These are phyloP conservation scores for Ganaspis sp. DNA, from an alignment of 1,140 invertebrate genomes.

Conservation along the genomic window DNA sequence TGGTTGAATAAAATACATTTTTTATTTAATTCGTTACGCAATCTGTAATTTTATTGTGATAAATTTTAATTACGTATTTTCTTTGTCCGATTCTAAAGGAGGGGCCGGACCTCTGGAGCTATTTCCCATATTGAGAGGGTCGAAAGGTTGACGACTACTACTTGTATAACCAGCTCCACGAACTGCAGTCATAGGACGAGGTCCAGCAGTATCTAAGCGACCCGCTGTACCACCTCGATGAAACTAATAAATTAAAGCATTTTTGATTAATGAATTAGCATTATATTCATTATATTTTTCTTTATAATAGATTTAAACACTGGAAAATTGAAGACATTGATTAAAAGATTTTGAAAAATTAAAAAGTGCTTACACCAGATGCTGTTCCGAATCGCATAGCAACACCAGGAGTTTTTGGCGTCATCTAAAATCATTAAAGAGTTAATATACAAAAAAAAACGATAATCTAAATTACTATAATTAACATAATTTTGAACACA, in stretches of 20 bases:
- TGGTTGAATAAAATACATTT: too few relatives aligned
- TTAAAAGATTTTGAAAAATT: conserved; percentile 26
- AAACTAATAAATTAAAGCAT: conserved; percentile 59
- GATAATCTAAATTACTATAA: too few relatives aligned
- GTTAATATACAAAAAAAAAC: too few relatives aligned
- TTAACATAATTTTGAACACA: not conserved
- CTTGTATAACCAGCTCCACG: conserved; percentile 95
- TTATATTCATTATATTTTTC: too few relatives aligned
- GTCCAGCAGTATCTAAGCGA: conserved; percentile 62
- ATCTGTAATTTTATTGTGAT: not conserved
- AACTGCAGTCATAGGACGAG: conserved; percentile 96
- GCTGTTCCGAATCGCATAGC: conserved; percentile 77
- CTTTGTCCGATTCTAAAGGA: conserved; percentile 82
- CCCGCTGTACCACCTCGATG: conserved; percentile 63
- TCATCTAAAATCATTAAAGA: conserved; percentile 64
- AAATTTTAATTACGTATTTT: conserved; percentile 81
- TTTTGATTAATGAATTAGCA: too few relatives aligned
- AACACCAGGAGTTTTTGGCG: conserved; percentile 70
- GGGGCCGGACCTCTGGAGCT: conserved; percentile 73
- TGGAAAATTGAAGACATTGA: conserved; percentile 14
- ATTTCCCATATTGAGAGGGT: conserved; percentile 86
- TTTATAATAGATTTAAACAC: conserved; percentile 28
- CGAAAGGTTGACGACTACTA: conserved; percentile 82
- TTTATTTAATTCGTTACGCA: conserved; percentile 20
- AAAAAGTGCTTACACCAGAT: conserved; percentile 74